These are phyloP conservation scores for Hoplias malabaricus DNA, from an alignment of 2,113 vertebrate genomes.

Conservation along the genomic window DNA sequence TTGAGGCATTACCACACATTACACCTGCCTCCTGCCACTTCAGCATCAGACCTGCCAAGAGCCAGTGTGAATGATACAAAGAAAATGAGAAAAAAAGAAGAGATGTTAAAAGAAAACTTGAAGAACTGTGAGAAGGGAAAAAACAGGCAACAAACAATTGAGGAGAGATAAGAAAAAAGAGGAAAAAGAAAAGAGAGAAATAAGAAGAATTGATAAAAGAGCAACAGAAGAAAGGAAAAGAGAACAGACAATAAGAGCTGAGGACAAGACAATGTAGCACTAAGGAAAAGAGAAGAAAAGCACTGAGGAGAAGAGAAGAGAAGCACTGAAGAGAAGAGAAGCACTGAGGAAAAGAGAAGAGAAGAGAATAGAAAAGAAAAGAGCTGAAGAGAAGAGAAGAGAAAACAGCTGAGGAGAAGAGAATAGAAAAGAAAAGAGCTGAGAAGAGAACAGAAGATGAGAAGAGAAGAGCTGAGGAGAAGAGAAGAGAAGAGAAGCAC, in stretches of 20 bases:
- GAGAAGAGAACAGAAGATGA: background rate
- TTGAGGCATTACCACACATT: slow-evolving; percentile 6
- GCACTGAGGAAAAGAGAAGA: background rate
- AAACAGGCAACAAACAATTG: background rate
- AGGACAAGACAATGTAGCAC: background rate
- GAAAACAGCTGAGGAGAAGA: background rate
- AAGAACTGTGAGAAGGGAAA: background rate
- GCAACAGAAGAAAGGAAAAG: background rate
- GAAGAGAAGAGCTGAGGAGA: background rate
- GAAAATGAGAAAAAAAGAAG: background rate
- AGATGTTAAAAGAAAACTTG: no score
- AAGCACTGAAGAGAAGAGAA: background rate
- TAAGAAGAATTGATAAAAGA: background rate
- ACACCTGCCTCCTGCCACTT: background rate
- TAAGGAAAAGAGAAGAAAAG: background rate
- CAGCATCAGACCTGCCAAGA: background rate
- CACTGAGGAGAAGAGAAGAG: background rate
- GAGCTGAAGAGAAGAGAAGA: background rate
- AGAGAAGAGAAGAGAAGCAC: background rate
- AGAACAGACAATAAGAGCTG: background rate
- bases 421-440: background rate
- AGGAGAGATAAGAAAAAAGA: background rate
- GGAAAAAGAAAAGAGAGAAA: no score
- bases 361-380: background rate
- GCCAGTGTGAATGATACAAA: background rate